phyloP scores from a whole-genome alignment of 1,140 invertebrate genomes.

The Anastrepha ludens region DNA sequence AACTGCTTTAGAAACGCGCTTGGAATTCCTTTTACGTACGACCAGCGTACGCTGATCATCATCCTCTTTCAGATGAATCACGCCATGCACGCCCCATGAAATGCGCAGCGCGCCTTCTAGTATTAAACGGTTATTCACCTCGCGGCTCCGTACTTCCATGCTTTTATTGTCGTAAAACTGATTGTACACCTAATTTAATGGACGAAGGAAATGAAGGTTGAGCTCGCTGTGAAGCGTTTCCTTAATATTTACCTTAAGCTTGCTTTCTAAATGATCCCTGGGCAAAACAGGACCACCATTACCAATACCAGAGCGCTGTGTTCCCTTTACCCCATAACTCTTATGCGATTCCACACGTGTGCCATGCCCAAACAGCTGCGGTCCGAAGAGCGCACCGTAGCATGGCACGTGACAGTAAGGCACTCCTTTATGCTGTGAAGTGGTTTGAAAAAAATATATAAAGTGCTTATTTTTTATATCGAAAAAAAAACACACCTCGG shows the following conservation, averaged over 20 bases:
- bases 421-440: conserved; percentile 87
- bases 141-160: conserved; percentile 83
- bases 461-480: background rate
- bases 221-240: no score
- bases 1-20: conserved; percentile 73
- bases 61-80: conserved; percentile 91
- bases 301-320: conserved; percentile 63
- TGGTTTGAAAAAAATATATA: background rate
- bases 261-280: conserved; percentile 85
- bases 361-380: conserved; percentile 90
- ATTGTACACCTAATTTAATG: conserved; percentile 75
- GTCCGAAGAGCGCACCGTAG: conserved; percentile 91
- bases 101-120: conserved; percentile 87
- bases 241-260: conserved; percentile 78
- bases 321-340: conserved; percentile 85
- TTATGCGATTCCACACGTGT: conserved; percentile 90
- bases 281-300: conserved; percentile 74
- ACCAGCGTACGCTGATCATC: conserved; percentile 87
- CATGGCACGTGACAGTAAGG: conserved; percentile 94
- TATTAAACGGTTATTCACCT: conserved; percentile 86
- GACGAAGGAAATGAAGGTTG: background rate
- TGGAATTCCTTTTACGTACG: conserved; percentile 82
- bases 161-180: conserved; percentile 88
- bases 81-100: conserved; percentile 89
- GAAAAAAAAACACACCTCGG: conserved; percentile 79